Base-by-base conservation (phyloP, 2,113 vertebrate species). In the Butorides virescens region DNA sequence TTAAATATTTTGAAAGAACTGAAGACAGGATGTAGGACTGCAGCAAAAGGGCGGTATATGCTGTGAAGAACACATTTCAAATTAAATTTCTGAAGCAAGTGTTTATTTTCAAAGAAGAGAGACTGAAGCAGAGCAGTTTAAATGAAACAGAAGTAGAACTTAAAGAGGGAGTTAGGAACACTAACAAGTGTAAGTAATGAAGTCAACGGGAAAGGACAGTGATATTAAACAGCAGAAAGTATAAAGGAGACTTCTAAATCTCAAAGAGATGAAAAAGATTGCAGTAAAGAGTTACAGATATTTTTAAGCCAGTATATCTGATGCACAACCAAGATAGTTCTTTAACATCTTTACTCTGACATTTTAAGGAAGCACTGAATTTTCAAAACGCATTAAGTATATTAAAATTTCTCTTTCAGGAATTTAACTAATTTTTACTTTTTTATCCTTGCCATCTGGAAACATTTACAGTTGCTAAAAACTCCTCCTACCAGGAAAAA, bases 1-100 rank as follows among this genome's bases (percentile, higher is more conserved):
- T 46, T 75, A 93, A 95, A 87, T 94, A 94, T 87, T 94, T 88
- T 94, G 88, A 92, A 72, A 93, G 50, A 91, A 81, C 30, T 58
- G 52, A 83, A 84, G 67, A 55, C 65, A 75, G 30, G 39, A 74
- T 32, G 53, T 36, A 87, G 47, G 56, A 42, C 62, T 86, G 21
- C 21, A 86, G 79, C 30, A 30, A 84, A 94, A 92, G 49, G 59
- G 63, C 50, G 74, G 56, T 63, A 62, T 47, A 91, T 23, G 20
- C 37, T 76, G 72, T 36, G 53, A 92, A 83, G 30, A 80, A 83
- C 23, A 62, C 12, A 50, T 44, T 88, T 88, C 56, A 78, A 34
- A 88, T 58, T 55, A 25, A 39, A 47, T 62, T 80, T 81, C 66
- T 72, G 18, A 92, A 95, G 20, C 11, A 34, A 46, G 23, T 20